phyloP scores from a whole-genome alignment of 2,113 vertebrate genomes.

The Cephalopholis sonnerati region DNA sequence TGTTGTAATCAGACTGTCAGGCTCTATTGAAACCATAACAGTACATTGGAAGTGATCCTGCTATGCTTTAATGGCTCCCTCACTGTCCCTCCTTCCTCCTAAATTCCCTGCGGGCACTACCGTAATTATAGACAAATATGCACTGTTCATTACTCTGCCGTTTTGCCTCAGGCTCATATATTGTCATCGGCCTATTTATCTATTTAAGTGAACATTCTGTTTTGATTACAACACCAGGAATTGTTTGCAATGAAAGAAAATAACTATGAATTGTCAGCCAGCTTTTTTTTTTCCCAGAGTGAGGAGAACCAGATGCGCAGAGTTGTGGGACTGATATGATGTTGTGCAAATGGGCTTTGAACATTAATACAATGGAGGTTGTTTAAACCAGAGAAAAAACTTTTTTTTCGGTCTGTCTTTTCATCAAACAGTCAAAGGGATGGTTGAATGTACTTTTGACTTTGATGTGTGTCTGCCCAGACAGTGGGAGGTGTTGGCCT shows the following conservation, averaged over 20 bases:
- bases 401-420: slow-evolving; percentile 57
- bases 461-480: slow-evolving; percentile 71
- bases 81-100: slow-evolving; percentile 50
- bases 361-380: slow-evolving; percentile 71
- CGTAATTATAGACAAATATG: slow-evolving; percentile 81
- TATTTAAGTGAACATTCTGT: slow-evolving; percentile 74
- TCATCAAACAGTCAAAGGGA: slow-evolving; percentile 63
- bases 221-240: slow-evolving; percentile 77
- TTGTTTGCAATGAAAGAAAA: slow-evolving; percentile 70
- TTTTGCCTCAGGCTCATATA: slow-evolving; percentile 64
- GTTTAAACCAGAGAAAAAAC: slow-evolving; percentile 67
- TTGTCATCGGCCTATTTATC: slow-evolving; percentile 67
- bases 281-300: slow-evolving; percentile 44
- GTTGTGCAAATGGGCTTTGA: slow-evolving; percentile 73
- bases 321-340: slow-evolving; percentile 64
- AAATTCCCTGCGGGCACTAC: slow-evolving; percentile 69
- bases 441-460: slow-evolving; percentile 55
- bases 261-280: slow-evolving; percentile 56
- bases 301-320: slow-evolving; percentile 80
- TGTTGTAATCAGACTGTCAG: slow-evolving; percentile 61
- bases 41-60: slow-evolving; percentile 61
- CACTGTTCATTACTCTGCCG: slow-evolving; percentile 73
- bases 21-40: slow-evolving; percentile 67
- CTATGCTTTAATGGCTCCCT: slow-evolving; percentile 69
- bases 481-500: slow-evolving; percentile 50